Conservation (phyloP, 2,113 vertebrate genomes). For the Orthonyx spaldingii region DNA sequence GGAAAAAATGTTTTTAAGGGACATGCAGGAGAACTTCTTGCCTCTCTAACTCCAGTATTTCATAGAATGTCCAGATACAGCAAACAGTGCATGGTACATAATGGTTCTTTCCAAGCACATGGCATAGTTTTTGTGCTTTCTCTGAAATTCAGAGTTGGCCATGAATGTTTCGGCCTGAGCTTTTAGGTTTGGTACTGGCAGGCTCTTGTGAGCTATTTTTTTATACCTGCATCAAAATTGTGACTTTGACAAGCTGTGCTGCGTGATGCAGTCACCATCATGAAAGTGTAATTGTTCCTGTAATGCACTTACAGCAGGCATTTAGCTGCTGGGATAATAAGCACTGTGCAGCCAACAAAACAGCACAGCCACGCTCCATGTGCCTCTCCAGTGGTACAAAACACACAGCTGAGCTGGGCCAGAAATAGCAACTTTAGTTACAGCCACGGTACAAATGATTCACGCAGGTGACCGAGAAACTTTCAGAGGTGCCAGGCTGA, state of each 20-base stretch:
- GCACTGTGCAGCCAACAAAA: neutral
- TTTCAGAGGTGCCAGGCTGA: neutral
- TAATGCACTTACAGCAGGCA: neutral
- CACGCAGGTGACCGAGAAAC: neutral
- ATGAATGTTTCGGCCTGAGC: neutral
- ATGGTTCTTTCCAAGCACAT: neutral
- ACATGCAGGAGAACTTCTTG: neutral
- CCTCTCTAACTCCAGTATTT: neutral
- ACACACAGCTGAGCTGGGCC: neutral
- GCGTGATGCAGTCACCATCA: neutral
- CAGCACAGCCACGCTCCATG: neutral
- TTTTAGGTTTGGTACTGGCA: neutral
- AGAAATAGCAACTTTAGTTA: constrained; percentile 34
- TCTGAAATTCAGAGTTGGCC: neutral
- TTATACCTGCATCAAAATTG: neutral
- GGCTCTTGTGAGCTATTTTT: neutral
- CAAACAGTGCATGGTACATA: neutral
- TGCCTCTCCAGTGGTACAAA: neutral
- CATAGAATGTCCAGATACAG: neutral
- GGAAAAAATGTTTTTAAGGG: neutral
- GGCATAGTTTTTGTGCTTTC: neutral
- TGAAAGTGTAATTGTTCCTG: neutral
- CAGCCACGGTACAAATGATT: neutral
- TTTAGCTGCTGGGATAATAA: constrained; percentile 54
- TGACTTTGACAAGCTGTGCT: neutral